phyloP scores from a whole-genome alignment of 2,113 vertebrate species.

The Lota lota region DNA sequence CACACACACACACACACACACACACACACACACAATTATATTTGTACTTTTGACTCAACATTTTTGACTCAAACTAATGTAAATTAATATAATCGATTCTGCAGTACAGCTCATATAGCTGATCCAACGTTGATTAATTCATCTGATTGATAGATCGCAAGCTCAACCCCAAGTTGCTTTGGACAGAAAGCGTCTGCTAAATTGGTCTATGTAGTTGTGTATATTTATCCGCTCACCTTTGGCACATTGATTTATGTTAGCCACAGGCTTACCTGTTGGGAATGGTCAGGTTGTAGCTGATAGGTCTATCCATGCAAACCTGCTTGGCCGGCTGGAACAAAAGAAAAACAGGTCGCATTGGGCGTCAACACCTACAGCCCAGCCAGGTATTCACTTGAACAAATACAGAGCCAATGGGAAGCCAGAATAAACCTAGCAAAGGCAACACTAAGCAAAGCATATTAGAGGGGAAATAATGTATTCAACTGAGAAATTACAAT shows the following conservation, averaged over 20 bases:
- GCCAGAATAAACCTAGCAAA: not conserved
- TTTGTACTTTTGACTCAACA: not conserved
- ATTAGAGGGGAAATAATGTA: not conserved
- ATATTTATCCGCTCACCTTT: not conserved
- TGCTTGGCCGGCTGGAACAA: slow-evolving; percentile 46
- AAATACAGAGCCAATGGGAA: too few species aligned
- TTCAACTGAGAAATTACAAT: not conserved
- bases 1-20: slow-evolving; percentile 20
- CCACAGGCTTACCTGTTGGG: slow-evolving; percentile 64
- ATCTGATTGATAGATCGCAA: not conserved
- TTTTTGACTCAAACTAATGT: not conserved
- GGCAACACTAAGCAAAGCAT: not conserved
- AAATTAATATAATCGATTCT: not conserved
- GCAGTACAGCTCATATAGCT: not conserved
- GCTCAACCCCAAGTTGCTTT: too few species aligned
- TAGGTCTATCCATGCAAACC: slow-evolving; percentile 56
- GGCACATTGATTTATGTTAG: not conserved
- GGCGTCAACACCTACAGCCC: not conserved
- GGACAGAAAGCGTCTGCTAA: too few species aligned
- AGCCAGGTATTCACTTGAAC: not conserved
- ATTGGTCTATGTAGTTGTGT: not conserved
- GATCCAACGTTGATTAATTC: not conserved
- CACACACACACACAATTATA: not conserved
- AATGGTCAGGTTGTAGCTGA: slow-evolving; percentile 55
- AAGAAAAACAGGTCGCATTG: not conserved